phyloP scores from a whole-genome alignment of 2,797 vertebrate species.

The Morelia viridis region DNA sequence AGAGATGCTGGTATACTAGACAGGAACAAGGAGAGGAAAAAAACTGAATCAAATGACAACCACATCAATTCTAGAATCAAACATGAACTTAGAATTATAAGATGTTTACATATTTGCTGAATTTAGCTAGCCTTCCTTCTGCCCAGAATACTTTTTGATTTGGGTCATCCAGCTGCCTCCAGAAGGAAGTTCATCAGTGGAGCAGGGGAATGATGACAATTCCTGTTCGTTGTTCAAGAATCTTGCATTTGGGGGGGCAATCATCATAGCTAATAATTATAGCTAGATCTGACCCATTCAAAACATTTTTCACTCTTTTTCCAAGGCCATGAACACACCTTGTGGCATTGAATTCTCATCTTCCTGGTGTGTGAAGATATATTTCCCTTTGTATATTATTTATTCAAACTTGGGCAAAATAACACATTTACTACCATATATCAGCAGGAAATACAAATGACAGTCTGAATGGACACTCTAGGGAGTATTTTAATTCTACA shows the following conservation, averaged over 20 bases:
- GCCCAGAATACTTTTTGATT: neutral
- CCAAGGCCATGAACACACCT: neutral
- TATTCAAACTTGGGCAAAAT: neutral
- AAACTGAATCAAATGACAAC: neutral
- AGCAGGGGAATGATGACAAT: neutral
- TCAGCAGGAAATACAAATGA: neutral
- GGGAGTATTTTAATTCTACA: too few relatives aligned
- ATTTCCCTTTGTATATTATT: neutral
- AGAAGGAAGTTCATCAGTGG: neutral
- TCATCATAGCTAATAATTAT: neutral
- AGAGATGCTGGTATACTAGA: neutral
- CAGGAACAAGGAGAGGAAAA: conserved; percentile 10
- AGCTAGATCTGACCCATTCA: neutral
- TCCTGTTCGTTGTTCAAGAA: neutral
- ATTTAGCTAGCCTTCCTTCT: neutral
- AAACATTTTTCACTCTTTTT: neutral
- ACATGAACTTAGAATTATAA: neutral
- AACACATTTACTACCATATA: neutral
- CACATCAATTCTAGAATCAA: neutral
- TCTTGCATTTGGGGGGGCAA: too few relatives aligned
- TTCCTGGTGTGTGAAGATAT: neutral
- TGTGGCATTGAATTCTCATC: neutral
- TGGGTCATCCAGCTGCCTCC: neutral
- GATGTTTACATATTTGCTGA: neutral
- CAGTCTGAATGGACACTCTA: neutral